Evolutionary conservation across 2,113 vertebrate species (phyloP).

Genomic region (Sula dactylatra): DNA sequence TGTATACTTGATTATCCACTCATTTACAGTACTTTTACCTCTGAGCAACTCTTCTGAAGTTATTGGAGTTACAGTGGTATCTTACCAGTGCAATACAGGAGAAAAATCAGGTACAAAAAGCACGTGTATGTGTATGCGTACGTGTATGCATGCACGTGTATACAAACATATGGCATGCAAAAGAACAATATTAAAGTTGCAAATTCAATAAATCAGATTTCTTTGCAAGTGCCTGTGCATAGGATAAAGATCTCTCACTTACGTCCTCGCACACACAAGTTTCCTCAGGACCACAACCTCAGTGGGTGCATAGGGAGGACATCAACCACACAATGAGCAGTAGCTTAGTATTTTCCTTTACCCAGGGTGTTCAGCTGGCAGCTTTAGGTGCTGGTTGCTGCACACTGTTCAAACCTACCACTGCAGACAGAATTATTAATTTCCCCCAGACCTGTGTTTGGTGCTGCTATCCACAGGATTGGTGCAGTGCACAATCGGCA

Average conservation of each 20-base stretch:
- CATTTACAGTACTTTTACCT: neutral
- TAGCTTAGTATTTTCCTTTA: neutral
- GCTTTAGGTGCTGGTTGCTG: neutral
- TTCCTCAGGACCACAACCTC: neutral
- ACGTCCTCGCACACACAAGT: neutral
- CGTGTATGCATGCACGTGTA: rapidly evolving
- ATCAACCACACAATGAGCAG: neutral
- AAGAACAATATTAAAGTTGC: neutral
- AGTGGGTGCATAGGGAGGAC: rapidly evolving
- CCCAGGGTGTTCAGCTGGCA: neutral
- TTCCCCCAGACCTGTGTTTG: neutral
- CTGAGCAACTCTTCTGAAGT: neutral
- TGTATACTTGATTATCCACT: neutral
- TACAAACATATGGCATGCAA: neutral
- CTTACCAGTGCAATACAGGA: neutral
- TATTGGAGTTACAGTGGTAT: neutral
- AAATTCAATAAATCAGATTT: neutral
- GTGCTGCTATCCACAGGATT: neutral
- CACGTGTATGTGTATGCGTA: neutral
- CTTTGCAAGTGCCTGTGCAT: neutral
- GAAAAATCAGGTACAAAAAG: neutral
- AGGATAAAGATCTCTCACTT: neutral
- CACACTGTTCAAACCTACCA: neutral
- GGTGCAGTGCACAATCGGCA: rapidly evolving
- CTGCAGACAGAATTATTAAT: neutral